Evolutionary conservation across 2,797 vertebrate species (phyloP).

Genomic region (Simalia tracyae): DNA sequence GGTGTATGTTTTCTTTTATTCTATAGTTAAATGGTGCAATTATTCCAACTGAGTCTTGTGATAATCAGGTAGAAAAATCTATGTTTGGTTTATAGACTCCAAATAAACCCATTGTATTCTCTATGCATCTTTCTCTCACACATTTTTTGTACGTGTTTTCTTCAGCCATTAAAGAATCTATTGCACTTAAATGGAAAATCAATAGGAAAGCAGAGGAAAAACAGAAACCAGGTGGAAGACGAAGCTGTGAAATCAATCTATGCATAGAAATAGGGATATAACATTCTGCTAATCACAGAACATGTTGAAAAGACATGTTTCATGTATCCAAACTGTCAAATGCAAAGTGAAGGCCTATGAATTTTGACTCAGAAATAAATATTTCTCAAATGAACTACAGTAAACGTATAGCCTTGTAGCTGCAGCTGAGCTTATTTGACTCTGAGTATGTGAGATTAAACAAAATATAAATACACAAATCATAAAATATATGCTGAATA

Average conservation of each 20-base stretch:
- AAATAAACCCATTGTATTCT: not conserved
- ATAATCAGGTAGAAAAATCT: constrained; percentile 26
- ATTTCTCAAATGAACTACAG: not conserved
- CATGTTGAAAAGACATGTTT: not conserved
- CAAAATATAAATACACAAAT: not conserved
- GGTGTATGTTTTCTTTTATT: constrained; percentile 10
- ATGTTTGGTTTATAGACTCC: constrained; percentile 22
- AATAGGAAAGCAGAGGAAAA: constrained; percentile 49
- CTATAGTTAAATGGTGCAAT: not conserved
- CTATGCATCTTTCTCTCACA: not conserved
- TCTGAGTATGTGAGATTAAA: not conserved
- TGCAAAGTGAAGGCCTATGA: not conserved
- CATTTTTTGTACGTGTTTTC: not conserved
- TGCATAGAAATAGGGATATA: constrained; percentile 28
- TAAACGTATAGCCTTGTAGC: not conserved
- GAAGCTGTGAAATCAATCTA: constrained; percentile 35
- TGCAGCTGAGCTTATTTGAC: not conserved
- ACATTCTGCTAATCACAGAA: constrained; percentile 1
- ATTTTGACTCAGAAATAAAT: not conserved
- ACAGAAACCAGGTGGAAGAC: constrained; percentile 22
- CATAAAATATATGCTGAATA: not conserved
- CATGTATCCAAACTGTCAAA: constrained; percentile 25
- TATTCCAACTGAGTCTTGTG: constrained; percentile 36
- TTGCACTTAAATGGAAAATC: constrained; percentile 41
- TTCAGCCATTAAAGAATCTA: constrained; percentile 26